These are phyloP conservation scores for Otocyon megalotis DNA, from an alignment of 2,113 vertebrate species.

Conservation along the genomic window DNA sequence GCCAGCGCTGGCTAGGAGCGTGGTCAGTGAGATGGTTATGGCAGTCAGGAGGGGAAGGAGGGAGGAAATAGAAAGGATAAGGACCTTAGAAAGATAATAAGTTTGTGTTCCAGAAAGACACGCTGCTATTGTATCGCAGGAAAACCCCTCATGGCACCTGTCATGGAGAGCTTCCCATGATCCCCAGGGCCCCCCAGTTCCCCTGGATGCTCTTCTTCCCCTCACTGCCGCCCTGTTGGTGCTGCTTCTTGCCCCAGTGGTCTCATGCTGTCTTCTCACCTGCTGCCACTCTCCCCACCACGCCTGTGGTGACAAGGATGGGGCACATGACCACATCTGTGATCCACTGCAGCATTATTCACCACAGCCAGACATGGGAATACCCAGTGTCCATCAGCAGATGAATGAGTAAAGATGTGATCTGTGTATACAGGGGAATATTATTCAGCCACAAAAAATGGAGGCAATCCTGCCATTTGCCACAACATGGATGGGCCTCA, in stretches of 20 bases:
- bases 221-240: fast-evolving
- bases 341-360: background rate
- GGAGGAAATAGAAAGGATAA: fast-evolving
- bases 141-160: fast-evolving
- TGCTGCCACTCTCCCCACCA: background rate
- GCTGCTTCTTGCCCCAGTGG: background rate
- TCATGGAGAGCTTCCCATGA: fast-evolving
- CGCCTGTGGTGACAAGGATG: background rate
- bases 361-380: background rate
- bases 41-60: too few species aligned
- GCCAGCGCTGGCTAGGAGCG: background rate
- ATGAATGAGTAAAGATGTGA: background rate
- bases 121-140: fast-evolving
- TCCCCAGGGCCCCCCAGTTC: fast-evolving
- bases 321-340: fast-evolving
- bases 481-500: background rate
- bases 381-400: background rate
- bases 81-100: background rate
- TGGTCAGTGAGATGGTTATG: too few species aligned
- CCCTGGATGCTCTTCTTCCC: fast-evolving
- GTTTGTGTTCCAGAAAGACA: background rate
- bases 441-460: background rate
- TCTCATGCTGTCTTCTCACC: background rate
- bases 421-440: background rate
- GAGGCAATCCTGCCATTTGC: background rate